Conservation (phyloP, 2,113 vertebrate species). For the Phylloscopus trochilus region DNA sequence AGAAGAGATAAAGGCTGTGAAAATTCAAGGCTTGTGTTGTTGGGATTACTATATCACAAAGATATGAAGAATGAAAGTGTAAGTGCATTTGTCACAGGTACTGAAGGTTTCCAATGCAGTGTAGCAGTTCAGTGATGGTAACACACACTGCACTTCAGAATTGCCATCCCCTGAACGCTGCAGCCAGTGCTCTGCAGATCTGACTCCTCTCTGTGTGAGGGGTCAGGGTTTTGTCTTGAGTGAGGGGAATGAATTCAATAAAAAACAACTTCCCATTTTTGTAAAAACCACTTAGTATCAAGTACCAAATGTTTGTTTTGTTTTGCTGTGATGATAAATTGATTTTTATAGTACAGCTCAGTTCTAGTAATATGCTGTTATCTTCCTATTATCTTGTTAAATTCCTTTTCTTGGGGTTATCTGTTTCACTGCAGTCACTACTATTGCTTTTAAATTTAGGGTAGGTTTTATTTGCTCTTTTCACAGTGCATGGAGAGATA, state of each 20-base stretch:
- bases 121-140: neutral
- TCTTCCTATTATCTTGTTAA: conserved; percentile 60
- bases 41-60: neutral
- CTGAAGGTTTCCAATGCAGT: neutral
- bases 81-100: neutral
- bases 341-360: conserved; percentile 49
- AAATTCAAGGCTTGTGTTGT: neutral
- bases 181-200: neutral
- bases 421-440: conserved; percentile 32
- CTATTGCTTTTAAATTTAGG: conserved; percentile 27
- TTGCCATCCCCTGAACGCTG: neutral
- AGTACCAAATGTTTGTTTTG: neutral
- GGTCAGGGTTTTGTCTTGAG: neutral
- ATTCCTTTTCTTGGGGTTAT: conserved; percentile 60
- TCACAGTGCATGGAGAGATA: neutral
- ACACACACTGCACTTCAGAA: neutral
- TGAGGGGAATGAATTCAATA: neutral
- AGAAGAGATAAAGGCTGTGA: neutral
- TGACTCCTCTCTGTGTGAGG: neutral
- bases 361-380: conserved; percentile 28
- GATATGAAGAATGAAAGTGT: neutral
- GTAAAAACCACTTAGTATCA: neutral
- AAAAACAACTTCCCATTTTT: conserved; percentile 4
- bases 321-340: conserved; percentile 48
- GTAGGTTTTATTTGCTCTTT: conserved; percentile 31